Percentiles rank a stretch among this genome's conserved stretches.
These are phyloP conservation scores for Ataeniobius toweri DNA, from an alignment of 2,797 vertebrate genomes.

Conservation along the genomic window DNA sequence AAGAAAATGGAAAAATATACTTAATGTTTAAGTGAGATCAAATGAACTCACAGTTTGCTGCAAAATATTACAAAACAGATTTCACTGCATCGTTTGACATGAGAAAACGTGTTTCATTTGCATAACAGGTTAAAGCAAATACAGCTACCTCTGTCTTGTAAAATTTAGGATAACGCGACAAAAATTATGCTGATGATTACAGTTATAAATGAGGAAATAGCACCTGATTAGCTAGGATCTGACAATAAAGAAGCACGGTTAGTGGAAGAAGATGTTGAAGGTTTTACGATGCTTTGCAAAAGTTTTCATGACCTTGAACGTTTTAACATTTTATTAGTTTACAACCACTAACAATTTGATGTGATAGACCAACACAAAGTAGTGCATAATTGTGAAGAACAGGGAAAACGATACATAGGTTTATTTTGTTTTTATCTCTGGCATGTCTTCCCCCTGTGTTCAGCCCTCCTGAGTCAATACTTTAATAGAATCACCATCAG, in stretches of 20 bases:
- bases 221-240: constrained; percentile 66
- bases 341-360: background rate
- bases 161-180: constrained; percentile 41
- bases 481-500: background rate
- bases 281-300: constrained; percentile 1
- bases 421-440: too few species aligned
- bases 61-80: constrained; percentile 59
- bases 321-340: constrained; percentile 3
- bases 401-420: too few species aligned
- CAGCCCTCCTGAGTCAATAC: too few species aligned
- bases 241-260: constrained; percentile 26
- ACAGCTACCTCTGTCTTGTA: constrained; percentile 36
- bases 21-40: constrained; percentile 64
- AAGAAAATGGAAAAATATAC: constrained; percentile 76
- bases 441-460: too few species aligned
- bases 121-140: constrained; percentile 71
- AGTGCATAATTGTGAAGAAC: background rate
- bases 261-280: background rate
- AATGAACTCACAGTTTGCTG: constrained; percentile 57
- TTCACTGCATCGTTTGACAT: constrained; percentile 59
- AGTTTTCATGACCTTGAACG: background rate
- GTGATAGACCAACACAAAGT: background rate
- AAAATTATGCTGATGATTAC: constrained; percentile 39
- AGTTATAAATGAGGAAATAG: constrained; percentile 61
- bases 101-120: constrained; percentile 55